Conservation (phyloP, 2,113 vertebrate species). For the Phrynocephalus versicolor region DNA sequence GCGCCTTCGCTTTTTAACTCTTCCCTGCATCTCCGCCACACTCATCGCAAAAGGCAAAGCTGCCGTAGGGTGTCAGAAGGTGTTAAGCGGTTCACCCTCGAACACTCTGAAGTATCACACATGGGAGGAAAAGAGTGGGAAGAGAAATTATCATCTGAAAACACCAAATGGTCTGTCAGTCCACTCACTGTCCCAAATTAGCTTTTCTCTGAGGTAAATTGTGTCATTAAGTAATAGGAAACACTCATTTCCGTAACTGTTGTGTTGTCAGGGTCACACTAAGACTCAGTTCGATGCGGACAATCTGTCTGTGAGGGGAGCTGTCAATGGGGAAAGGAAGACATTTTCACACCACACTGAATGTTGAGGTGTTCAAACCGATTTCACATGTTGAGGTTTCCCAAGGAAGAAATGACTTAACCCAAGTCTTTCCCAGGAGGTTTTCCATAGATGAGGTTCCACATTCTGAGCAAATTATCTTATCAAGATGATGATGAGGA, state of each 20-base stretch:
- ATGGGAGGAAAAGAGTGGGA: background rate
- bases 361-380: constrained; percentile 43
- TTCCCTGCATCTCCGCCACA: constrained; percentile 74
- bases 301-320: constrained; percentile 50
- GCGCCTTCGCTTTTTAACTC: constrained; percentile 83
- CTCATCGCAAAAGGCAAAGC: constrained; percentile 71
- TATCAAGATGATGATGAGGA: background rate
- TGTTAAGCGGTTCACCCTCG: constrained; percentile 69
- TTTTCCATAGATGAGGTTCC: background rate
- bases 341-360: background rate
- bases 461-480: background rate
- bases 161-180: constrained; percentile 59
- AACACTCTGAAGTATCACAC: constrained; percentile 51
- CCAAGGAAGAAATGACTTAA: background rate
- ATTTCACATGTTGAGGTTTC: constrained; percentile 27
- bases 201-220: constrained; percentile 51
- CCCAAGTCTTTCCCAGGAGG: background rate
- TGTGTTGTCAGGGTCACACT: background rate
- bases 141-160: constrained; percentile 51
- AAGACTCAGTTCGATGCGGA: constrained; percentile 54
- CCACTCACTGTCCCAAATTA: constrained; percentile 52
- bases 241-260: constrained; percentile 33
- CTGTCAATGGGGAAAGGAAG: background rate
- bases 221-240: constrained; percentile 61
- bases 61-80: constrained; percentile 56